Percentiles rank a stretch among this genome's conserved stretches.
phyloP scores from a whole-genome alignment of 2,888 invertebrate genomes.

The Hypsopygia costalis region DNA sequence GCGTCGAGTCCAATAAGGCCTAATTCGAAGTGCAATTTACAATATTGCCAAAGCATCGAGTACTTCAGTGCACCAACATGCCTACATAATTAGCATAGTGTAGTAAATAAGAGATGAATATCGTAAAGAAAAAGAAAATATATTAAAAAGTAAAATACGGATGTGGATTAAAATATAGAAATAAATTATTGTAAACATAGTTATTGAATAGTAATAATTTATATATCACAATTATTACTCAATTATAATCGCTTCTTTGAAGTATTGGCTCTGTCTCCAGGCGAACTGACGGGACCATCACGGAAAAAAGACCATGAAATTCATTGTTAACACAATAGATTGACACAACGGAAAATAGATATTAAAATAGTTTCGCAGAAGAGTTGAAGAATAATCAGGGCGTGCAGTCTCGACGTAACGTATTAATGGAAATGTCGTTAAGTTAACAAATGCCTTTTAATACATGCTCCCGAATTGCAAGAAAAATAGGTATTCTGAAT shows the following conservation, averaged over 20 bases:
- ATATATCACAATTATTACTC: slow-evolving; percentile 85
- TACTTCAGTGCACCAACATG: slow-evolving; percentile 61
- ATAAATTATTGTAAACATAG: slow-evolving; percentile 54
- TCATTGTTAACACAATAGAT: slow-evolving; percentile 52
- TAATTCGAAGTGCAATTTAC: slow-evolving; percentile 33
- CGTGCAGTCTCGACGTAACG: no score
- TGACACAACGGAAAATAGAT: slow-evolving; percentile 29
- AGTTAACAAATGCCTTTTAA: no score
- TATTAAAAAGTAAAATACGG: slow-evolving; percentile 39
- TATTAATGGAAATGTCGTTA: no score
- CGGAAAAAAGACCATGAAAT: slow-evolving; percentile 64
- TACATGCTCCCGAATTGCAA: no score
- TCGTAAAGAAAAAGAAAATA: slow-evolving; percentile 29
- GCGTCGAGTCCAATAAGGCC: slow-evolving; percentile 18
- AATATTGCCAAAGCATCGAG: slow-evolving; percentile 48
- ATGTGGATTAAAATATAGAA: slow-evolving; percentile 60
- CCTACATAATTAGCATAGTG: slow-evolving; percentile 55
- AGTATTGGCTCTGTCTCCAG: slow-evolving; percentile 98
- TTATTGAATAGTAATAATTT: slow-evolving; percentile 73
- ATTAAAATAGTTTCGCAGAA: slow-evolving; percentile 13
- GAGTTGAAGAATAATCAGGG: slow-evolving; percentile 8
- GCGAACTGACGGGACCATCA: slow-evolving; percentile 85
- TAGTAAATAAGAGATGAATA: slow-evolving; percentile 40
- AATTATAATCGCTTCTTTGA: slow-evolving; percentile 96
- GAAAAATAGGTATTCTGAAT: no score